Evolutionary conservation across 2,113 vertebrate species (phyloP), one percentile per base, ranked within the genome.

Genomic region (Xenus cinereus): DNA sequence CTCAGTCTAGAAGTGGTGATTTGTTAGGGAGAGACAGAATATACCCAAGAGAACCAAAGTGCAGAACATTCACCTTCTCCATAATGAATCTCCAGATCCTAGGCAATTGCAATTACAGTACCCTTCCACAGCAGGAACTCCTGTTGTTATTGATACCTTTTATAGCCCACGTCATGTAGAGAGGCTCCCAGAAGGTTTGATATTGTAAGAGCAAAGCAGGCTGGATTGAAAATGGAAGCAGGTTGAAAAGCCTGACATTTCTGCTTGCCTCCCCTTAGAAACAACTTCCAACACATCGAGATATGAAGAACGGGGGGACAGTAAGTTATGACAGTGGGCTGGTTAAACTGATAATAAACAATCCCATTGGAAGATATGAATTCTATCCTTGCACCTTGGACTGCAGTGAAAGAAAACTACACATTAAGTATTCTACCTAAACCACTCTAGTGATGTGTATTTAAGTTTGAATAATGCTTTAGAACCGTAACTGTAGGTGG

Each of bases 71-170:
- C 24, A 0, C 73, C 43, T 90, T 78, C 79, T 81, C 50, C 46
- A 33, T 81, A 94, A 95, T 78, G 93, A 96, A 95, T 86, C 68
- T 94, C 86, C 73, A 92, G 67, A 91, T 95, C 54, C 67, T 45
- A 51, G 41, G 89, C 80, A 90, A 89, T 48, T 82, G 73, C 83
- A 94, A 84, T 87, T 93, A 95, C 69, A 93, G 73, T 37, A 46
- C 66, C 81, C 62, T 89, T 93, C 83, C 83, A 93, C 75, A 94
- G 93, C 84, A 89, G 87, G 74, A 95, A 89, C 68, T 93, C 76
- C 53, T 93, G 76, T 69, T 94, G 62, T 90, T 97, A 94, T 79
- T 95, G 95, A 94, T 92, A 94, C 56, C 73, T 95, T 92, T 96
- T 93, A 94, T 84, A 76, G 57, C 57, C 81, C 79, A 45, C 86